Percentiles rank a stretch among this genome's conserved stretches.
Evolutionary conservation across 1,140 invertebrate species (phyloP).

Genomic region (Acyrthosiphon pisum): DNA sequence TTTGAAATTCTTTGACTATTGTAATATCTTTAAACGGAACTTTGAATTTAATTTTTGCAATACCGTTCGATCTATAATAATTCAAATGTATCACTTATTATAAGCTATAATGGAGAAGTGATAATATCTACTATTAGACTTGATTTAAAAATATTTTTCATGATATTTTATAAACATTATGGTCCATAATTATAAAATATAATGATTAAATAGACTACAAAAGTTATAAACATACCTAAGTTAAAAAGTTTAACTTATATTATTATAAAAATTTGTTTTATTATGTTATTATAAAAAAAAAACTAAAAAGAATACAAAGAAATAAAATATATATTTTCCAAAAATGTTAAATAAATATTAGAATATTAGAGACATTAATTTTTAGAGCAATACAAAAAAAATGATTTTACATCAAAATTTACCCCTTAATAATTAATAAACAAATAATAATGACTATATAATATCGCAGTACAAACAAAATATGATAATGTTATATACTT

Average conservation of each 20-base stretch:
- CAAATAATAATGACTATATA: background rate
- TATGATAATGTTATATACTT: background rate
- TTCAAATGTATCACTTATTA: background rate
- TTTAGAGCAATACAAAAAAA: too few species aligned
- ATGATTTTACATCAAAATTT: background rate
- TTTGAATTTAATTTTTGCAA: conserved; percentile 39
- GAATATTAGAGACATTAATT: background rate
- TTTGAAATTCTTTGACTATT: background rate
- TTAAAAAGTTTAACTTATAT: background rate
- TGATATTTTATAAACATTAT: background rate
- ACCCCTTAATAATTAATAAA: background rate
- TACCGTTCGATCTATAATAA: background rate
- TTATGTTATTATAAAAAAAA: too few species aligned
- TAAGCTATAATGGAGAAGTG: background rate
- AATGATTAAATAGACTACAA: background rate
- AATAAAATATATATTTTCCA: background rate
- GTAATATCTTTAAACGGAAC: background rate
- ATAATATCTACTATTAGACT: background rate
- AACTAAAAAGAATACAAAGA: background rate
- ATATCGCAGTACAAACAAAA: background rate
- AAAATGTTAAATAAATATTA: background rate
- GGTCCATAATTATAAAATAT: background rate
- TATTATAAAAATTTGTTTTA: too few species aligned
- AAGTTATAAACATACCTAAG: background rate
- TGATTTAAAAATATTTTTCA: background rate